A percentile compares a stretch with the other conserved stretches of the same genome.
phyloP scores from a whole-genome alignment of 35 echinoderm and acorn worm species.

The Hemicentrotus pulcherrimus region DNA sequence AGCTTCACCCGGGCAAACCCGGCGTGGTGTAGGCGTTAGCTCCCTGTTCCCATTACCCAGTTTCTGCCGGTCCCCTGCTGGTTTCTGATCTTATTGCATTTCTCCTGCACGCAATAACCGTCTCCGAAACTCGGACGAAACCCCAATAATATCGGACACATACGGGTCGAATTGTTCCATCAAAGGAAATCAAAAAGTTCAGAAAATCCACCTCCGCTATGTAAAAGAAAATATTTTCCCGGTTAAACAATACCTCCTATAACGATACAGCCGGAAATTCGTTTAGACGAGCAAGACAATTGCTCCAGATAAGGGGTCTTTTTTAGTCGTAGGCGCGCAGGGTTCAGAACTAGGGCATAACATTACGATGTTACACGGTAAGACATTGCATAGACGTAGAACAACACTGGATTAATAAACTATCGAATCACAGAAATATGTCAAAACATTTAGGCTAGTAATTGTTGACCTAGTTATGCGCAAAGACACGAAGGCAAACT shows the following conservation, averaged over 20 bases:
- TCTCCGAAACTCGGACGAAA: neutral
- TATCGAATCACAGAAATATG: conserved; percentile 49
- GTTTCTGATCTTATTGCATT: conserved; percentile 34
- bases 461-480: conserved; percentile 34
- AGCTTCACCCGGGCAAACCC: neutral
- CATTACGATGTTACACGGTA: neutral
- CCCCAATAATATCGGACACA: neutral
- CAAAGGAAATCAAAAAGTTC: conserved; percentile 9
- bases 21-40: conserved; percentile 26
- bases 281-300: conserved; percentile 30
- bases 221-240: neutral
- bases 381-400: neutral
- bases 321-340: conserved; percentile 14
- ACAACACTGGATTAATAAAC: conserved; percentile 37
- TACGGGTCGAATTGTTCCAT: neutral
- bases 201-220: neutral
- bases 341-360: conserved; percentile 2
- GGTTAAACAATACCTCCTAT: neutral
- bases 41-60: conserved; percentile 42
- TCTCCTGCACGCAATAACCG: conserved; percentile 43
- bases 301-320: conserved; percentile 14
- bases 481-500: neutral
- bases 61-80: conserved; percentile 37
- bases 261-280: conserved; percentile 21
- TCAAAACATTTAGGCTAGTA: conserved; percentile 44